A percentile compares a stretch with the other conserved stretches of the same genome.
phyloP scores from a whole-genome alignment of 2,113 vertebrate species.

The Herpetotheres cachinnans region DNA sequence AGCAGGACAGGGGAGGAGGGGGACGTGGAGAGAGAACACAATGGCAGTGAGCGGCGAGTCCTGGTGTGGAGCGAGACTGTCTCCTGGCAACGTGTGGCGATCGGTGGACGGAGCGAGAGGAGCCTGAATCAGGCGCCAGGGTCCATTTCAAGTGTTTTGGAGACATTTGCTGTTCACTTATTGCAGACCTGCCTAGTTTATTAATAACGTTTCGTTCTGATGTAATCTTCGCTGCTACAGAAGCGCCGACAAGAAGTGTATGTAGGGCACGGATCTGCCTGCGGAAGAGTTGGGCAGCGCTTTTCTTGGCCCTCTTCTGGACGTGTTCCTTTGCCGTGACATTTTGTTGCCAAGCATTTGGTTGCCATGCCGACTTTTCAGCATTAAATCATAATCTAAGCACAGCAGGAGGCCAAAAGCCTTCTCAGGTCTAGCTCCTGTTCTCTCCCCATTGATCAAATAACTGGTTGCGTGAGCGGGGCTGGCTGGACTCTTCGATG shows the following conservation, averaged over 20 bases:
- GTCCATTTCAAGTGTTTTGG: background rate
- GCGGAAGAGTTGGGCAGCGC: background rate
- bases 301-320: background rate
- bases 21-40: background rate
- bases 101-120: background rate
- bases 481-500: background rate
- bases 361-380: conserved; percentile 51
- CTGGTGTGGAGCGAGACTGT: background rate
- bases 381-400: conserved; percentile 51
- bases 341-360: background rate
- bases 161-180: background rate
- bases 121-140: background rate
- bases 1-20: background rate
- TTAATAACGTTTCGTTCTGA: conserved; percentile 15
- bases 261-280: background rate
- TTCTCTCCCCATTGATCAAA: background rate
- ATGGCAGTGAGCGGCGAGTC: background rate
- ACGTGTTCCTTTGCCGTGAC: background rate
- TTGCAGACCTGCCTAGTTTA: conserved; percentile 48
- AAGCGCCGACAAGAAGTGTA: background rate
- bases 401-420: background rate
- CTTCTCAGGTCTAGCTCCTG: background rate
- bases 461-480: background rate
- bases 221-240: background rate
- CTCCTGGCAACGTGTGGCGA: conserved; percentile 49